phyloP scores from a whole-genome alignment of 2,888 invertebrate species.

The Tachina fera region DNA sequence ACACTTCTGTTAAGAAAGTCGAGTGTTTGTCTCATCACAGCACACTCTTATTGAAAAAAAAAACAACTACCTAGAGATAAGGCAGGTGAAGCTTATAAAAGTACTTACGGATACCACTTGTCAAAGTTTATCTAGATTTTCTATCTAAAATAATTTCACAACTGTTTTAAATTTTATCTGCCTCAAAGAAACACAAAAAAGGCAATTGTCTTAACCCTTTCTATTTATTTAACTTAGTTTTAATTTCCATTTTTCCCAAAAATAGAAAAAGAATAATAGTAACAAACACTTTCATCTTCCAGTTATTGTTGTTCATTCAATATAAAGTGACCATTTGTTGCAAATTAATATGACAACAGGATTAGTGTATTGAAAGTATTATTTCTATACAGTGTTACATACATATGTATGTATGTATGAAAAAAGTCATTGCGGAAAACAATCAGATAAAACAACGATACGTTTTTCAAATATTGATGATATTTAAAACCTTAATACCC shows the following conservation, averaged over 20 bases:
- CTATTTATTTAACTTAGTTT: constrained; percentile 38
- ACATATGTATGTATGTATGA: not conserved
- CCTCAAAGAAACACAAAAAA: constrained; percentile 2
- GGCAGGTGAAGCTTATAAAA: too few relatives aligned
- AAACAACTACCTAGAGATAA: too few relatives aligned
- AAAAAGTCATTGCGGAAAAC: constrained; percentile 49
- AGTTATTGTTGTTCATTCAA: constrained; percentile 16
- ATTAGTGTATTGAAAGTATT: constrained; percentile 66
- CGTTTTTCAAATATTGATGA: constrained; percentile 69
- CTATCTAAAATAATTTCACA: constrained; percentile 61
- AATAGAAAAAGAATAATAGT: constrained; percentile 28
- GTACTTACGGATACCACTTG: constrained; percentile 47
- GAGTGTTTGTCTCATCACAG: too few relatives aligned
- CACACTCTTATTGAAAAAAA: too few relatives aligned
- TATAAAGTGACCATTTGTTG: constrained; percentile 74
- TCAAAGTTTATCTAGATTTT: constrained; percentile 61
- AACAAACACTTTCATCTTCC: constrained; percentile 61
- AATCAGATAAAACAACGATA: constrained; percentile 64
- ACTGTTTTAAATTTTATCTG: constrained; percentile 58
- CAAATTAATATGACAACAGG: constrained; percentile 74
- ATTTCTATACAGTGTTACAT: constrained; percentile 38
- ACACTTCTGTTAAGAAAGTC: too few relatives aligned
- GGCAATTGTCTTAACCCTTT: constrained; percentile 64
- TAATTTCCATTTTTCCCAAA: constrained; percentile 12
- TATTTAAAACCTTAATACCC: constrained; percentile 60